Percentiles rank a stretch among this genome's conserved stretches.
These are phyloP conservation scores for Cantharis nigra DNA, from an alignment of 2,888 invertebrate species.

Conservation along the genomic window DNA sequence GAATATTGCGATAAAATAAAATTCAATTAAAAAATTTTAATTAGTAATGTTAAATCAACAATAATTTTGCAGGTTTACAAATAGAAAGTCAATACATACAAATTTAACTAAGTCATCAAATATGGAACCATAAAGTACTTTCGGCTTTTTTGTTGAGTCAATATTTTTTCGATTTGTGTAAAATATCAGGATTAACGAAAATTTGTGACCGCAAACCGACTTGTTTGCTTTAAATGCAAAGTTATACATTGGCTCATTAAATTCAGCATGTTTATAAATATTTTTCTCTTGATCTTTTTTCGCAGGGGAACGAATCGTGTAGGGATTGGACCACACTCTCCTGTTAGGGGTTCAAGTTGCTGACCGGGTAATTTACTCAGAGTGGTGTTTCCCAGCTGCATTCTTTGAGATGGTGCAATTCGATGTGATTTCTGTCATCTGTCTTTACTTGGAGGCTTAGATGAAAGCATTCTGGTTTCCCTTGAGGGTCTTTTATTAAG, in stretches of 20 bases:
- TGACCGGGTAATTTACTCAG: neutral
- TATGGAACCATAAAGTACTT: neutral
- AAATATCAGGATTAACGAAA: neutral
- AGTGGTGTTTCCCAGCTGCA: neutral
- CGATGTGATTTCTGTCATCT: neutral
- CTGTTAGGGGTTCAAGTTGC: neutral
- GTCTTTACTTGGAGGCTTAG: neutral
- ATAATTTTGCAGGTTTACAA: neutral
- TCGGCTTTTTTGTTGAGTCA: neutral
- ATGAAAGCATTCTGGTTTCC: neutral
- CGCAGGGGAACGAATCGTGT: neutral
- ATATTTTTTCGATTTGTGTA: neutral
- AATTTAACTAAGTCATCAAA: neutral
- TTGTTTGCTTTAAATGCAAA: neutral
- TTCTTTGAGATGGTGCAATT: neutral
- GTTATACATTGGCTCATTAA: neutral
- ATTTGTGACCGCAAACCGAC: neutral
- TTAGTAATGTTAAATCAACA: neutral
- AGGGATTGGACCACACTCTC: neutral
- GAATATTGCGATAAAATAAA: neutral
- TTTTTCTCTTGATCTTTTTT: neutral
- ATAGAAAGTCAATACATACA: neutral
- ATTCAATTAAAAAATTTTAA: neutral
- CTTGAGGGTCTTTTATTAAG: neutral
- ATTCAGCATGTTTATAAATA: neutral